Conservation (phyloP, 2,797 vertebrate genomes). For the Petrocephalus sullivani region DNA sequence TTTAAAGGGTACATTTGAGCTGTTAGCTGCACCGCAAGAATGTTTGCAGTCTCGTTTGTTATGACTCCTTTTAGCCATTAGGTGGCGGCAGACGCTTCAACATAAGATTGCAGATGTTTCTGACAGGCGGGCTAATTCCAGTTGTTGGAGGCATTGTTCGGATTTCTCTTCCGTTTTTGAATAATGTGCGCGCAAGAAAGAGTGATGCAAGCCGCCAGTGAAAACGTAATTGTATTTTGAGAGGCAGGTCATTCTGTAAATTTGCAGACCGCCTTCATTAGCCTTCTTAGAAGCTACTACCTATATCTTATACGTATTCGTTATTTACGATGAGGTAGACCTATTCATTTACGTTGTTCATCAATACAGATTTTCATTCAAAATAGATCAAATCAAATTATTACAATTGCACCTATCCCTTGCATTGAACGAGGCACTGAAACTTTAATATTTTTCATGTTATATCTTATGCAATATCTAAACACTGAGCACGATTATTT, state of each 20-base stretch:
- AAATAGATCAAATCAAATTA: background rate
- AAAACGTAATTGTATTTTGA: background rate
- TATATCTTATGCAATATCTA: background rate
- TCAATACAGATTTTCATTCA: background rate
- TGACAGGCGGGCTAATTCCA: background rate
- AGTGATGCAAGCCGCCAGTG: background rate
- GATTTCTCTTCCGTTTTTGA: background rate
- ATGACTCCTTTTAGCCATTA: conserved; percentile 44
- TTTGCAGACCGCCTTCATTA: background rate
- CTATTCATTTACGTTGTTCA: background rate
- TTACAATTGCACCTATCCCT: background rate
- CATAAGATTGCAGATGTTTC: background rate
- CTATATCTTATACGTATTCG: background rate
- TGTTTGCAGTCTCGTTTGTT: conserved; percentile 28
- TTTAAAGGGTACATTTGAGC: background rate
- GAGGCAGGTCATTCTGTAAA: background rate
- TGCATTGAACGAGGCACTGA: background rate
- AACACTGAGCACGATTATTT: background rate
- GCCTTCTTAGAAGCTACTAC: background rate
- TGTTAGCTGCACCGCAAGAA: background rate
- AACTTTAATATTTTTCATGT: background rate
- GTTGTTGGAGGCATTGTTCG: background rate
- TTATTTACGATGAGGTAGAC: background rate
- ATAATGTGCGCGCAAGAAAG: conserved; percentile 8
- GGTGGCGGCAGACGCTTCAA: conserved; percentile 54